Conservation (phyloP, 1,140 invertebrate species). For the Megalopta genalis region DNA sequence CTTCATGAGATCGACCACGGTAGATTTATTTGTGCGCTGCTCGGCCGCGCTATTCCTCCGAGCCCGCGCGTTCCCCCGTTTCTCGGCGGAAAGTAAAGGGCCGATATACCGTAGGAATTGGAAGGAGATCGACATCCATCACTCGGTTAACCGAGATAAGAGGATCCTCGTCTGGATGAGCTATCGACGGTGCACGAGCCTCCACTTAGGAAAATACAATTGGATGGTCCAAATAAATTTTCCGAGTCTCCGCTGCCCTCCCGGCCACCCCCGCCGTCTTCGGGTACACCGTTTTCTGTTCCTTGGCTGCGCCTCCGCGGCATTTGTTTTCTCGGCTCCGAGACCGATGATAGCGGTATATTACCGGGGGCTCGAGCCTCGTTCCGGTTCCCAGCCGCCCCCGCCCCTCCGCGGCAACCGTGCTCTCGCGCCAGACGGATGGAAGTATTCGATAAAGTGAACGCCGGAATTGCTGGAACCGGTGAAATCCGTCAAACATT, state of each 20-base stretch:
- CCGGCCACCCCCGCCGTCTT: neutral
- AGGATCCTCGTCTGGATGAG: constrained; percentile 65
- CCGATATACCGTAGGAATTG: constrained; percentile 50
- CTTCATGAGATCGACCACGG: constrained; percentile 54
- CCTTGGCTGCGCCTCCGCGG: constrained; percentile 10
- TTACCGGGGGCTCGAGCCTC: constrained; percentile 33
- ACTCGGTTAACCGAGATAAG: constrained; percentile 73
- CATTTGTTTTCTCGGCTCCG: constrained; percentile 49
- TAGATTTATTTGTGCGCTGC: constrained; percentile 58
- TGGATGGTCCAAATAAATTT: constrained; percentile 71
- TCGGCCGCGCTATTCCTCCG: constrained; percentile 9
- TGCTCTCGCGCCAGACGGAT: constrained; percentile 29
- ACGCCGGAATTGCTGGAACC: neutral
- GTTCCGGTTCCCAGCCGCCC: constrained; percentile 23
- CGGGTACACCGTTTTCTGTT: neutral
- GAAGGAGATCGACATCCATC: constrained; percentile 71
- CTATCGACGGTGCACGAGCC: constrained; percentile 67
- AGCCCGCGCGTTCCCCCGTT: neutral
- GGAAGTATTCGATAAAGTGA: constrained; percentile 44
- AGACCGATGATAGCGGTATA: constrained; percentile 59
- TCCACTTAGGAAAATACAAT: constrained; percentile 74
- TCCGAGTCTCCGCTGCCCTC: neutral
- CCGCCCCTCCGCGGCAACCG: no score
- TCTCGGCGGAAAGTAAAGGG: constrained; percentile 17
- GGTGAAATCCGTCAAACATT: constrained; percentile 6